Percentiles rank a stretch among this genome's conserved stretches.
Evolutionary conservation across 2,888 invertebrate species (phyloP).

Genomic region (Chrysopilus asiliformis): DNA sequence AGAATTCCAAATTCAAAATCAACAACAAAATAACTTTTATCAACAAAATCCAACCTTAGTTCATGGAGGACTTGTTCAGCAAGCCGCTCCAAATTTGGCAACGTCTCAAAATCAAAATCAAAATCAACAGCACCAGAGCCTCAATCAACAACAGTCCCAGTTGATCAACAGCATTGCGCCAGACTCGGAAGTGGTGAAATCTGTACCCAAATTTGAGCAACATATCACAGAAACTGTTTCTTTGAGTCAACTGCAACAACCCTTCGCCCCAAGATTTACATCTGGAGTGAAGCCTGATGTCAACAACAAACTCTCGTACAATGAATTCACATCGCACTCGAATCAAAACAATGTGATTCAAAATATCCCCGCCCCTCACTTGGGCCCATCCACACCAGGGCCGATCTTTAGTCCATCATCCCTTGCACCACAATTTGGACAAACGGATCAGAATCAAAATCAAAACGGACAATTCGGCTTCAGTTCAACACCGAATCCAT

Average conservation of each 20-base stretch:
- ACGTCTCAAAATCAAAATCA: slow-evolving; percentile 27
- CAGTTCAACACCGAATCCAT: slow-evolving; percentile 13
- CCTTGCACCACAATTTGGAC: slow-evolving; percentile 7
- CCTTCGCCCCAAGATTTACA: slow-evolving; percentile 6
- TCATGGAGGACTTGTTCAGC: slow-evolving; percentile 1
- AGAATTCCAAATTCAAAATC: slow-evolving; percentile 29
- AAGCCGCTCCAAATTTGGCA: slow-evolving; percentile 24
- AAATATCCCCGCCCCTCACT: slow-evolving; percentile 32
- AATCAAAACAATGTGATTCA: slow-evolving; percentile 27
- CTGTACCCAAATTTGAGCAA: slow-evolving; percentile 67
- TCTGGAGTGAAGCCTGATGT: slow-evolving; percentile 8
- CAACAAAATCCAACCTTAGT: too few species aligned
- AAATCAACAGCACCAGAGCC: slow-evolving; percentile 22
- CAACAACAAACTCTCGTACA: slow-evolving; percentile 8
- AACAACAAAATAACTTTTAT: slow-evolving; percentile 12
- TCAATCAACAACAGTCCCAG: slow-evolving; percentile 21
- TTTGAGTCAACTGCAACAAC: slow-evolving; percentile 21
- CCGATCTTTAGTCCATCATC: slow-evolving; percentile 9
- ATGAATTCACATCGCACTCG: slow-evolving; percentile 16
- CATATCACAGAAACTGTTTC: slow-evolving; percentile 49
- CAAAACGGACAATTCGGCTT: slow-evolving; percentile 11
- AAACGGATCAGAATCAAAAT: too few species aligned
- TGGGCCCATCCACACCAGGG: slow-evolving; percentile 21
- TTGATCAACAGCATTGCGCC: slow-evolving; percentile 25
- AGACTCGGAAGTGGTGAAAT: slow-evolving; percentile 59